phyloP scores from a whole-genome alignment of 2,113 vertebrate species.

The Tonatia bakeri region DNA sequence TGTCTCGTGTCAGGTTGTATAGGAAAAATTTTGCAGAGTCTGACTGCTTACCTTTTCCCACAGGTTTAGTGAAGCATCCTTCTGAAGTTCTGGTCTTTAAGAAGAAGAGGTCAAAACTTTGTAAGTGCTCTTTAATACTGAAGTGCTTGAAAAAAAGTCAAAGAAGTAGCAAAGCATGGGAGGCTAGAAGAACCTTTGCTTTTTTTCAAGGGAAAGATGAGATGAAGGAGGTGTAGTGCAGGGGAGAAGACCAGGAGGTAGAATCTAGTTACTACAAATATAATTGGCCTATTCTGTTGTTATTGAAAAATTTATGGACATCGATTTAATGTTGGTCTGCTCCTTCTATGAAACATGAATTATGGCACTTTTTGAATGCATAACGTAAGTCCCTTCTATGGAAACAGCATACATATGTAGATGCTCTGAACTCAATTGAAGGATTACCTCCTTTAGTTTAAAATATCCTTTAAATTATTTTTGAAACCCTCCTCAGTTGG shows the following conservation, averaged over 20 bases:
- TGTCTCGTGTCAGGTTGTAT: slow-evolving; percentile 27
- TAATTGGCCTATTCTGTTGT: neutral
- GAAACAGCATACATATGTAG: neutral
- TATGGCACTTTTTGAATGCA: neutral
- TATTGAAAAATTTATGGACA: slow-evolving; percentile 19
- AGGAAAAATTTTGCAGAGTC: slow-evolving; percentile 46
- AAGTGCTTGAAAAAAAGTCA: slow-evolving; percentile 9
- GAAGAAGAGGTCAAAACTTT: neutral
- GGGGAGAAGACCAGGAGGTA: neutral
- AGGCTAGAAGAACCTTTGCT: neutral
- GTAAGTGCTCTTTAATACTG: neutral
- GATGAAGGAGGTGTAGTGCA: neutral
- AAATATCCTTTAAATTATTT: slow-evolving; percentile 30
- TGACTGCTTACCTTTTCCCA: slow-evolving; percentile 41
- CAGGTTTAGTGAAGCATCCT: neutral
- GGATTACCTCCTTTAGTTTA: slow-evolving; percentile 18
- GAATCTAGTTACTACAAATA: neutral
- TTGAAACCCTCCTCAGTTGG: neutral
- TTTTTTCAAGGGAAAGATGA: neutral
- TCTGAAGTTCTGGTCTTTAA: neutral
- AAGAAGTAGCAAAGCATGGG: neutral
- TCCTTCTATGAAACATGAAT: neutral
- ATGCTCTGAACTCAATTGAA: slow-evolving; percentile 43
- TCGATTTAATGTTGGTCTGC: neutral
- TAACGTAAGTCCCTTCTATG: neutral